phyloP scores from a whole-genome alignment of 2,113 vertebrate species.

The Boulengeromyrus knoepffleri region DNA sequence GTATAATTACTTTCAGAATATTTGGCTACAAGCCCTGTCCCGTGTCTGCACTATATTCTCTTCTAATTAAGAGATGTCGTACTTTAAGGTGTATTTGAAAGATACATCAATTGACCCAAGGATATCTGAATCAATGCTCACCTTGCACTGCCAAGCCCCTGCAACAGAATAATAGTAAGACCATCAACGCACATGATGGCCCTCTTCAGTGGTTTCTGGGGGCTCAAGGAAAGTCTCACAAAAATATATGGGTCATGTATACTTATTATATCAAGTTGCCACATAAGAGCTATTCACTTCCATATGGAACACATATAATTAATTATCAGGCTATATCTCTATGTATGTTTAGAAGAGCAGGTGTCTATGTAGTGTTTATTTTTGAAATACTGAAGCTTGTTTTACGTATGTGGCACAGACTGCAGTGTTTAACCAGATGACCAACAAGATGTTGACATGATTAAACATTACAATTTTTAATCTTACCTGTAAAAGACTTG shows the following conservation, averaged over 20 bases:
- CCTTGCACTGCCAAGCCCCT: background rate
- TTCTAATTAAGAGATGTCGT: background rate
- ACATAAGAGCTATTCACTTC: background rate
- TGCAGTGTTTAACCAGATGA: background rate
- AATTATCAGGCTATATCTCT: background rate
- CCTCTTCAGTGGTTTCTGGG: background rate
- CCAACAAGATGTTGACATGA: background rate
- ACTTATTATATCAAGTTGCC: background rate
- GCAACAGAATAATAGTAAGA: background rate
- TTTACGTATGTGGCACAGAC: background rate
- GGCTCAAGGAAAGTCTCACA: background rate
- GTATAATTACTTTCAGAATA: background rate
- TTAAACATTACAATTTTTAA: background rate
- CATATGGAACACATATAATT: background rate
- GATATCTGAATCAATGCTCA: background rate
- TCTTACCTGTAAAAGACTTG: background rate
- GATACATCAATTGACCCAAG: background rate
- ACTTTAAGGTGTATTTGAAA: background rate
- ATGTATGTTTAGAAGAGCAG: background rate
- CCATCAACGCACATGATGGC: background rate
- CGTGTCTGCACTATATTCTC: background rate
- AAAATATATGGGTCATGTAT: background rate
- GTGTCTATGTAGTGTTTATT: background rate
- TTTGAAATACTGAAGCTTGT: background rate
- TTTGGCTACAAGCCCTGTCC: background rate